Evolutionary conservation across 2,888 invertebrate genomes (phyloP).

Genomic region (Strigamia transsilvanica): DNA sequence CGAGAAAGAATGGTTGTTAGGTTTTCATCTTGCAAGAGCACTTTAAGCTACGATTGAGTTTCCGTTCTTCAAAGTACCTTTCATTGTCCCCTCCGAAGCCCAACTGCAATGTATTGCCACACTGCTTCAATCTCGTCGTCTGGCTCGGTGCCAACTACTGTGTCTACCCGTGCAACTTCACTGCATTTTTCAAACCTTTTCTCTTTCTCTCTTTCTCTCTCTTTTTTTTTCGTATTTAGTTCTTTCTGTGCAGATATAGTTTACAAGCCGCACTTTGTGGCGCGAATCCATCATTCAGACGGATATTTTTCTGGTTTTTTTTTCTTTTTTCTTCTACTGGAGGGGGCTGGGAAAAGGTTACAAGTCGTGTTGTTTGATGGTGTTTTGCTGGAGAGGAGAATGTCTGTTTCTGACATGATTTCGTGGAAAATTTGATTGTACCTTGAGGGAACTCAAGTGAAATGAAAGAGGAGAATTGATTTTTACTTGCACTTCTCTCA

Average conservation of each 20-base stretch:
- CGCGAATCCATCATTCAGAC: conserved; percentile 2
- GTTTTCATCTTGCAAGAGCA: conserved; percentile 3
- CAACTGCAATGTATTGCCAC: conserved; percentile 15
- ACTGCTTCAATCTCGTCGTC: conserved; percentile 1
- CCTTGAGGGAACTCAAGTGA: background rate
- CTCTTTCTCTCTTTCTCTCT: background rate
- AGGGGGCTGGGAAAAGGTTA: too few relatives aligned
- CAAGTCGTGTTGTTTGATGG: too few relatives aligned
- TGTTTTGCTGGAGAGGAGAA: background rate
- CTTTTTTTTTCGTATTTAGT: background rate
- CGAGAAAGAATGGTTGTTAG: background rate
- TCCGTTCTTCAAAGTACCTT: conserved; percentile 6
- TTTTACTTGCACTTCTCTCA: background rate
- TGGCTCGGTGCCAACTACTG: background rate
- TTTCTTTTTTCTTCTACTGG: background rate
- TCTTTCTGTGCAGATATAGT: background rate
- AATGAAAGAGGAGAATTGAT: conserved; percentile 14
- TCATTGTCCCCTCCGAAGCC: conserved; percentile 10
- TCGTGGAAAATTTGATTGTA: background rate
- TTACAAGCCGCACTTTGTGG: background rate
- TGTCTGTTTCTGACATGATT: conserved; percentile 5
- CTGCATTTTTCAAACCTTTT: background rate
- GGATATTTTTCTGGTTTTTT: background rate
- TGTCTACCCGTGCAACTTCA: background rate
- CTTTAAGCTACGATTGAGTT: conserved; percentile 20